Evolutionary conservation across 2,888 invertebrate genomes (phyloP).

Genomic region (Metacarcinus magister): DNA sequence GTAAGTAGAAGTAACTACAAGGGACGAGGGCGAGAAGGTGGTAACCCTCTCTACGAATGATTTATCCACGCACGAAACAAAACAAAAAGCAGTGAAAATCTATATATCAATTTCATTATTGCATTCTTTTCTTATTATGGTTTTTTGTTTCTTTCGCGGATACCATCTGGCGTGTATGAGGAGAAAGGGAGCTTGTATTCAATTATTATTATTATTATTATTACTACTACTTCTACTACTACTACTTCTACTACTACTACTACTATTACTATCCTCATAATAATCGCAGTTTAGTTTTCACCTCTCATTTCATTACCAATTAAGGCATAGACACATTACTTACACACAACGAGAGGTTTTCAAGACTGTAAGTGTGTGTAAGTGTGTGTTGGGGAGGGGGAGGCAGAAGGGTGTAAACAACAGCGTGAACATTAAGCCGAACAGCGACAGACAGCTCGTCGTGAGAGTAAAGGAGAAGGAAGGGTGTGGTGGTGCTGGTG

Average conservation of each 20-base stretch:
- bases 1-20: neutral
- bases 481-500: neutral
- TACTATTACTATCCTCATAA: no score
- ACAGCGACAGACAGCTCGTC: neutral
- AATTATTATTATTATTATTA: neutral
- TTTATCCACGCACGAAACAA: neutral
- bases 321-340: neutral
- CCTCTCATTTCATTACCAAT: neutral
- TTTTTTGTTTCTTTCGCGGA: neutral
- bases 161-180: slow-evolving; percentile 7
- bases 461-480: neutral
- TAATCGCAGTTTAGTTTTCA: neutral
- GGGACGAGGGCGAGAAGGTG: neutral
- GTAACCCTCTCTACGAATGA: neutral
- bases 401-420: neutral
- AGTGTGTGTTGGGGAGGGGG: no score
- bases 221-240: no score
- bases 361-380: neutral
- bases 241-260: neutral
- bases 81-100: neutral
- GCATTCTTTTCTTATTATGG: neutral
- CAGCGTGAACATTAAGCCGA: neutral
- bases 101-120: neutral
- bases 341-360: neutral
- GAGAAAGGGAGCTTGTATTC: neutral